Conservation (phyloP, 1,140 invertebrate genomes). For the Platyura marginata region DNA sequence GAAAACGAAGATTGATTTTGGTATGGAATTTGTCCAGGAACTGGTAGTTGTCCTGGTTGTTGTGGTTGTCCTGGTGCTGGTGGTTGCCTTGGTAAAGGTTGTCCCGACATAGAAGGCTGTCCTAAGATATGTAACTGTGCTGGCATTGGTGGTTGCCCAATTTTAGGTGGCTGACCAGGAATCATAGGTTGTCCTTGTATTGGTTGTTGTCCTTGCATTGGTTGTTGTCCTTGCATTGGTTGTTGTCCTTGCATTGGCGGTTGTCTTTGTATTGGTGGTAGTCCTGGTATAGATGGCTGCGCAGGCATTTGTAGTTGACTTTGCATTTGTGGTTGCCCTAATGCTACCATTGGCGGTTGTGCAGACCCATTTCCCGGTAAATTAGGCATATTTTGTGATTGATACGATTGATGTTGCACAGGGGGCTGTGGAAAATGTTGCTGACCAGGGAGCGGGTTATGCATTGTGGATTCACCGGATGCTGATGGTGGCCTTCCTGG, state of each 20-base stretch:
- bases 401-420: constrained; percentile 7
- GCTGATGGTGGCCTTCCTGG: too few species aligned
- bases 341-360: background rate
- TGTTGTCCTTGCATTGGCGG: constrained; percentile 11
- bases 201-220: constrained; percentile 8
- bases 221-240: constrained; percentile 12
- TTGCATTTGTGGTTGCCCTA: background rate
- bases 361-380: too few species aligned
- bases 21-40: constrained; percentile 2
- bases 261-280: constrained; percentile 17
- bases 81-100: constrained; percentile 13
- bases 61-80: constrained; percentile 17
- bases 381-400: constrained; percentile 4
- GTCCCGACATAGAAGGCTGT: constrained; percentile 18
- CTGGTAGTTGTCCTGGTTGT: constrained; percentile 14
- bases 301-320: constrained; percentile 13
- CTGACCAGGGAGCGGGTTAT: too few species aligned
- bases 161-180: constrained; percentile 5
- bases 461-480: too few species aligned
- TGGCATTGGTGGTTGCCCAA: constrained; percentile 18
- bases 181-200: constrained; percentile 9
- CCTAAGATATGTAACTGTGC: constrained; percentile 8
- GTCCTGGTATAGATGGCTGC: constrained; percentile 22
- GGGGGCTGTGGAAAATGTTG: too few species aligned
- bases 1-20: constrained; percentile 4